Evolutionary conservation across 2,113 vertebrate genomes (phyloP), one percentile per base, ranked within the genome.

Genomic region (Mus pahari): DNA sequence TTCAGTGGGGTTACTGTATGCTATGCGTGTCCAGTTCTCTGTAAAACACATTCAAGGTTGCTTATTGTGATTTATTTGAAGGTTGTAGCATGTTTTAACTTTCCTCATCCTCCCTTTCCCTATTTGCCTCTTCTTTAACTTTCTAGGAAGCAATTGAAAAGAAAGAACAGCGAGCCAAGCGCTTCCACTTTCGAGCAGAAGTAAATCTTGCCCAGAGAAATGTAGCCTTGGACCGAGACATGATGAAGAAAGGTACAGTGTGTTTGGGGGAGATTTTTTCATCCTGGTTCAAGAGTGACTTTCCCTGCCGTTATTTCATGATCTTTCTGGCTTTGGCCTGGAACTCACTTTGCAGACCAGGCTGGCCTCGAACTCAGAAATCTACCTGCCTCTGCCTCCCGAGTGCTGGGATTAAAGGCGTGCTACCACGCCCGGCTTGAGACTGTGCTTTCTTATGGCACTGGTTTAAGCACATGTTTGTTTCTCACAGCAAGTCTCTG

Each of bases 131-230:
- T 83, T 91, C 97, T 82, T 96, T 7, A 39, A 1, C 96, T 96
- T 96, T 79, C 16, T 97, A 99, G 99, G 99, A 99, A 97, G 99
- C 99, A 3, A 99, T 99, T 19, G 99, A 99, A 98, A 99, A 98
- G 92, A 99, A 99, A 97, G 99, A 99, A 92, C 99, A 99, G 97
- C 98, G 99, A 98, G 99, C 99, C 14, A 99, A 99, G 82, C 99
- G 99, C 53, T 99, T 99, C 91, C 99, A 99, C 96, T 99, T 99
- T 98, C 98, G 98, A 28, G 98, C 98, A 0, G 99, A 99, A 97
- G 99, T 99, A 86, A 99, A 98, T 83, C 97, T 99, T 0, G 94
- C 98, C 31, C 99, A 99, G 97, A 99, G 99, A 87, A 99, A 99
- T 36, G 98, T 99, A 39, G 98, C 99, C 0, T 96, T 99, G 97